These are phyloP conservation scores for Spilarctia lutea DNA, from an alignment of 2,888 invertebrate genomes.

Conservation along the genomic window DNA sequence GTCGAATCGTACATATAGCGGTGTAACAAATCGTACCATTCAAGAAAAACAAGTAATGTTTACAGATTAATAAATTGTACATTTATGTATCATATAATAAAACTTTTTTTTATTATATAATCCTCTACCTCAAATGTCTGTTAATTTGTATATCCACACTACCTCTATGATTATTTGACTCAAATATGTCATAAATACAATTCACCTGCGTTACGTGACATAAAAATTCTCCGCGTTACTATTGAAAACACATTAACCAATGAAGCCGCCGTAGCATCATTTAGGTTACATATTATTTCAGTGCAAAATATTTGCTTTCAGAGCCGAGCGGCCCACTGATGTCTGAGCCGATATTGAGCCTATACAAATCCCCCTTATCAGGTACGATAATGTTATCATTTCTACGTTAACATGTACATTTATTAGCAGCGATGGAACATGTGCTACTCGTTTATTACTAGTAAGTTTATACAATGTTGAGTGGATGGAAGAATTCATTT, in stretches of 20 bases:
- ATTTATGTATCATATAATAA: too few species aligned
- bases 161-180: background rate
- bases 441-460: conserved; percentile 12
- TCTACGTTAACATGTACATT: conserved; percentile 20
- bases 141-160: background rate
- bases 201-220: background rate
- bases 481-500: background rate
- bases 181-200: background rate
- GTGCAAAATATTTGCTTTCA: conserved; percentile 67
- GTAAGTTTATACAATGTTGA: background rate
- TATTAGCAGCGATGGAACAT: conserved; percentile 13
- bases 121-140: background rate
- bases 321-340: conserved; percentile 79
- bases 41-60: too few species aligned
- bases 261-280: conserved; percentile 29
- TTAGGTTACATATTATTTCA: conserved; percentile 14
- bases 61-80: too few species aligned
- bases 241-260: conserved; percentile 7
- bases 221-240: background rate
- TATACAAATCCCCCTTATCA: conserved; percentile 84
- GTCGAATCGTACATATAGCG: too few species aligned
- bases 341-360: conserved; percentile 82
- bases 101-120: background rate
- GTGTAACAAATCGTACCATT: too few species aligned
- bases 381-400: conserved; percentile 63